These are phyloP conservation scores for Monoplex corrugatus DNA, from an alignment of 2,888 invertebrate genomes.

Conservation along the genomic window DNA sequence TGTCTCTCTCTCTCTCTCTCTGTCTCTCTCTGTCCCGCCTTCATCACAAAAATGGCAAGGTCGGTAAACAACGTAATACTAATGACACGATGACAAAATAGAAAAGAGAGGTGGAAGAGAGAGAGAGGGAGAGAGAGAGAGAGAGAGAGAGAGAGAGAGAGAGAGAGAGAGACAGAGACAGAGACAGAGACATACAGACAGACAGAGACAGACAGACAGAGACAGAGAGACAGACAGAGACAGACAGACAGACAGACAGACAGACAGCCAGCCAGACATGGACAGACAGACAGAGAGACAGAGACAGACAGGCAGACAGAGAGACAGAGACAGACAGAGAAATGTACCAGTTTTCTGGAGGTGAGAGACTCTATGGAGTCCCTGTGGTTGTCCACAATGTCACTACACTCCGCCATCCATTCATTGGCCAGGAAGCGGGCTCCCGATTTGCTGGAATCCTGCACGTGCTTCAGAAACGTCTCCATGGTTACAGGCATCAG, in stretches of 20 bases:
- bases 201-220: no score
- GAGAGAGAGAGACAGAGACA: neutral
- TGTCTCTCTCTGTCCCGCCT: no score
- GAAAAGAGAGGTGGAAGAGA: no score
- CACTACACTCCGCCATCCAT: conserved; percentile 78
- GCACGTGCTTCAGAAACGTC: conserved; percentile 71
- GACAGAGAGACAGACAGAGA: neutral
- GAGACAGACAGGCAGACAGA: no score
- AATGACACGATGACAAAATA: no score
- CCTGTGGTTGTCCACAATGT: conserved; percentile 71
- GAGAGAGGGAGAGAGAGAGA: no score
- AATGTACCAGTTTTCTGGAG: conserved; percentile 84
- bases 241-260: conserved; percentile 52
- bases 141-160: neutral
- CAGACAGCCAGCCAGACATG: neutral
- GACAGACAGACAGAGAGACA: no score
- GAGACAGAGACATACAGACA: no score
- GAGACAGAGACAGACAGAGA: neutral
- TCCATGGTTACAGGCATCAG: conserved; percentile 79
- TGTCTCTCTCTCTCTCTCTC: no score
- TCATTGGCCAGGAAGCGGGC: conserved; percentile 66
- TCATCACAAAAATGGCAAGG: no score
- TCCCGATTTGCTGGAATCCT: conserved; percentile 69
- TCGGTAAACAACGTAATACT: no score
- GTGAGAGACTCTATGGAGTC: conserved; percentile 88